A percentile compares a stretch with the other conserved stretches of the same genome.
Evolutionary conservation across 1,140 invertebrate genomes (phyloP).

Genomic region (Anthonomus grandis): DNA sequence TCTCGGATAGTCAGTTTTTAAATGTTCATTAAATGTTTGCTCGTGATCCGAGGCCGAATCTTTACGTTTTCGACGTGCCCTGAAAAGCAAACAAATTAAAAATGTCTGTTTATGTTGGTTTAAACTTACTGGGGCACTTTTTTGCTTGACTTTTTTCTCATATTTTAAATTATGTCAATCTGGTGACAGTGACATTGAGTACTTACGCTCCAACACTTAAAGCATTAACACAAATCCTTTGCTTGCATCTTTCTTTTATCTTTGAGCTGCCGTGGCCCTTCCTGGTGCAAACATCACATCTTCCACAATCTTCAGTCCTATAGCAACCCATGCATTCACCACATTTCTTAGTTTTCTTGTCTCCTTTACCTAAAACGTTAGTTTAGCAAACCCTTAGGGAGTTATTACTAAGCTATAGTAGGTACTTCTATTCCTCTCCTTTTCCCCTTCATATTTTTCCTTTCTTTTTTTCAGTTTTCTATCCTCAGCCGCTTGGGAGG

Average conservation of each 20-base stretch:
- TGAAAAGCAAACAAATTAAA: too few species aligned
- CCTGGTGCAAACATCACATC: constrained; percentile 76
- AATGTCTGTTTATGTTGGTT: neutral
- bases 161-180: neutral
- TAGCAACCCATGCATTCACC: constrained; percentile 81
- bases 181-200: neutral
- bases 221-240: constrained; percentile 54
- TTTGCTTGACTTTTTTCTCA: neutral
- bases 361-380: constrained; percentile 31
- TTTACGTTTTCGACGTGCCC: constrained; percentile 39
- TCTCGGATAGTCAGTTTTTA: constrained; percentile 51
- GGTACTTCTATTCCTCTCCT: neutral
- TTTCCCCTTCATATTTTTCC: constrained; percentile 40
- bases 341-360: constrained; percentile 59
- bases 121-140: neutral
- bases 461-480: constrained; percentile 52
- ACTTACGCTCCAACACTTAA: constrained; percentile 42
- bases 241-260: constrained; percentile 66
- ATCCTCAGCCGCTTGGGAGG: constrained; percentile 47
- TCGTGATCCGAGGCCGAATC: constrained; percentile 45
- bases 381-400: neutral
- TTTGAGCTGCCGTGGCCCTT: constrained; percentile 74
- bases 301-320: constrained; percentile 78
- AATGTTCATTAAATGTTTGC: constrained; percentile 36
- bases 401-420: constrained; percentile 3